Evolutionary conservation across 2,113 vertebrate genomes (phyloP).

Genomic region (Morone chrysops): DNA sequence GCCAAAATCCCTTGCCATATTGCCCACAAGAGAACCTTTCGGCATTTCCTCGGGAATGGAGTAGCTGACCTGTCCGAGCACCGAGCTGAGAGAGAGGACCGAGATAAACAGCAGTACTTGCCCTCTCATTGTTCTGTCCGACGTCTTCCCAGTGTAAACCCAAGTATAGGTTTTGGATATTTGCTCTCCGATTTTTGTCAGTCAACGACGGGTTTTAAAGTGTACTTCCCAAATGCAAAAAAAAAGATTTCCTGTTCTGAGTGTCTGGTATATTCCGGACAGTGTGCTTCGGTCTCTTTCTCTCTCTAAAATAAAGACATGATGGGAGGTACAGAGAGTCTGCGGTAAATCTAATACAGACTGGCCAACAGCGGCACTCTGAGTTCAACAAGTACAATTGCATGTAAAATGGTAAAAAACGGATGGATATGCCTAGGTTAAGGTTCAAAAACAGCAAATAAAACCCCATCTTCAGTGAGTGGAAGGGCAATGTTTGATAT

Average conservation of each 20-base stretch:
- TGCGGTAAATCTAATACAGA: accelerated
- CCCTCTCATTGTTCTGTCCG: slow-evolving; percentile 59
- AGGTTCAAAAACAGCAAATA: not conserved
- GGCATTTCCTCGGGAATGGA: slow-evolving; percentile 69
- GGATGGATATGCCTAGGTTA: accelerated
- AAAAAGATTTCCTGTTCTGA: accelerated
- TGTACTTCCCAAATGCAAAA: not conserved
- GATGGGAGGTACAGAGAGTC: slow-evolving; percentile 53
- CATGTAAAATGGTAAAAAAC: not conserved
- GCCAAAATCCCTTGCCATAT: slow-evolving; percentile 68
- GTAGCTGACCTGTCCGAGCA: slow-evolving; percentile 65
- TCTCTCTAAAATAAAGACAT: slow-evolving; percentile 21
- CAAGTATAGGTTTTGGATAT: accelerated
- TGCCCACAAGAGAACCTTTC: slow-evolving; percentile 61
- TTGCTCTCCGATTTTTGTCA: not conserved
- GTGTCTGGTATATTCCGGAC: slow-evolving; percentile 19
- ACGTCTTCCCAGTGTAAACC: not conserved
- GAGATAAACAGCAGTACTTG: slow-evolving; percentile 56
- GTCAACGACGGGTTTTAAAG: not conserved
- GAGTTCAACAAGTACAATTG: slow-evolving; percentile 53
- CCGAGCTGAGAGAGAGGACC: slow-evolving; percentile 39
- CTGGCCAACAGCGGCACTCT: slow-evolving; percentile 68
- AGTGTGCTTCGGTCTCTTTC: accelerated
- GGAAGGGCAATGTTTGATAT: accelerated
- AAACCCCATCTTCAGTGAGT: accelerated